A percentile compares a stretch with the other conserved stretches of the same genome.
Evolutionary conservation across 2,888 invertebrate genomes (phyloP).

Genomic region (Aphodius sticticus): DNA sequence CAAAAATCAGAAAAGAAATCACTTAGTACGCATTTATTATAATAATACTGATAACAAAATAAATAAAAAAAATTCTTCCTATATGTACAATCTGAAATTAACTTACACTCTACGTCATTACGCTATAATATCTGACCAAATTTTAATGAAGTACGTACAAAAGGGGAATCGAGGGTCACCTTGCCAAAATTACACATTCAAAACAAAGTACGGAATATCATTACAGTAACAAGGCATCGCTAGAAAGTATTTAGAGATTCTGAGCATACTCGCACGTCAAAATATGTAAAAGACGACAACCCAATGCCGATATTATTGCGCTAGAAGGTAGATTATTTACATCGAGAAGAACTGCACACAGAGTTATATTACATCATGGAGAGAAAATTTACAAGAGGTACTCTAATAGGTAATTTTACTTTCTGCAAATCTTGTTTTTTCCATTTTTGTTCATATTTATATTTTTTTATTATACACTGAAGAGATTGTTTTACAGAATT

Average conservation of each 20-base stretch:
- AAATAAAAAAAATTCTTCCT: constrained; percentile 21
- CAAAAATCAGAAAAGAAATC: constrained; percentile 31
- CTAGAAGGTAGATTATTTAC: constrained; percentile 51
- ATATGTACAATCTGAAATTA: constrained; percentile 27
- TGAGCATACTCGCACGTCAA: constrained; percentile 20
- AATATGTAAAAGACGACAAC: constrained; percentile 5
- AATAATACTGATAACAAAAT: constrained; percentile 38
- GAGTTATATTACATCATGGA: constrained; percentile 50
- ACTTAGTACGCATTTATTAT: constrained; percentile 37
- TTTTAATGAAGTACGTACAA: constrained; percentile 20
- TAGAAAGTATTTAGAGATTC: constrained; percentile 12
- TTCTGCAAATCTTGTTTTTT: constrained; percentile 19
- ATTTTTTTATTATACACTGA: constrained; percentile 43
- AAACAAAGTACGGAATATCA: constrained; percentile 19
- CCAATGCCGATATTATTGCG: constrained; percentile 20
- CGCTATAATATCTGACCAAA: constrained; percentile 29
- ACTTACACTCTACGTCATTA: constrained; percentile 26
- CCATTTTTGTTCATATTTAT: constrained; percentile 40
- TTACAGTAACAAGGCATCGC: constrained; percentile 20
- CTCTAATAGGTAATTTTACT: constrained; percentile 39
- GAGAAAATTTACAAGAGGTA: constrained; percentile 57
- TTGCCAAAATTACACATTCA: background rate
- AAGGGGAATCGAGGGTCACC: constrained; percentile 7
- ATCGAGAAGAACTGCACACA: constrained; percentile 58
- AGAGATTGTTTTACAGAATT: background rate